A percentile compares a stretch with the other conserved stretches of the same genome.
These are phyloP conservation scores for Mesorhabditis belari DNA, from an alignment of 2,888 invertebrate species.

Conservation along the genomic window DNA sequence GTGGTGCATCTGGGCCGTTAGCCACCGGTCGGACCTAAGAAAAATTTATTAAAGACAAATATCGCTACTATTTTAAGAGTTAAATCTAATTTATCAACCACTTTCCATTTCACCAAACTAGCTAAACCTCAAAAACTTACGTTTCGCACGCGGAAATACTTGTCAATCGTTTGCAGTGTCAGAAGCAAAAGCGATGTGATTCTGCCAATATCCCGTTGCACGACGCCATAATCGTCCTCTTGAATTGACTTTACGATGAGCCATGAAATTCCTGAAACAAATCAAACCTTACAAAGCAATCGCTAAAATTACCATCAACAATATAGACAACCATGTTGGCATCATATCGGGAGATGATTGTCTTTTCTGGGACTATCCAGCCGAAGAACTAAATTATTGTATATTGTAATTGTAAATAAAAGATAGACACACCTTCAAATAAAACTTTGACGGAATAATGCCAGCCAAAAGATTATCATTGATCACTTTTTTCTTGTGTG, in stretches of 20 bases:
- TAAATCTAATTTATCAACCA: no score
- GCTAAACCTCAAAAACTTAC: slow-evolving; percentile 12
- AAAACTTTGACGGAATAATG: no score
- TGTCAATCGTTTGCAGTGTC: slow-evolving; percentile 18
- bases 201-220: slow-evolving; percentile 23
- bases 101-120: no score
- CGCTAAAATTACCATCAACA: no score
- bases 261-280: slow-evolving; percentile 24
- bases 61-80: no score
- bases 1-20: neutral
- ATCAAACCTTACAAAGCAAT: no score
- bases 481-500: no score
- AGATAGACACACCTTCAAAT: no score
- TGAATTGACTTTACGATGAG: slow-evolving; percentile 24
- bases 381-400: neutral
- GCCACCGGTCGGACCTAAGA: neutral
- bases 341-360: no score
- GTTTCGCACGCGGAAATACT: slow-evolving; percentile 21
- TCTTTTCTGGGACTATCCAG: no score
- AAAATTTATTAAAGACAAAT: neutral
- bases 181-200: slow-evolving; percentile 11
- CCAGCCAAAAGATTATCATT: no score
- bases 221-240: slow-evolving; percentile 35
- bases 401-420: neutral
- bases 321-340: no score